phyloP scores from a whole-genome alignment of 1,140 invertebrate species.

The Meloidogyne exigua region DNA sequence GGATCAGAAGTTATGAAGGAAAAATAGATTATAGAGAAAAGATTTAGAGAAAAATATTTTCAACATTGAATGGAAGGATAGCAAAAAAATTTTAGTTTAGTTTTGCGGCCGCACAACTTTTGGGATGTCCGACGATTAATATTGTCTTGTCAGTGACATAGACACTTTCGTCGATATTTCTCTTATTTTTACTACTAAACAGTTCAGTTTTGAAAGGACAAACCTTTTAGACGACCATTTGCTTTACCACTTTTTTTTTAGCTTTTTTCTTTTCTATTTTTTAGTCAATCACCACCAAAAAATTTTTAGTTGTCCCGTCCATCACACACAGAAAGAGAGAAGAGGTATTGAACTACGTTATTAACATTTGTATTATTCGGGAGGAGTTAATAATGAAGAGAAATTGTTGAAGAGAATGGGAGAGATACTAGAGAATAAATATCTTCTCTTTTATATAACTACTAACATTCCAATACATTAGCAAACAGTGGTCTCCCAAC shows the following conservation, averaged over 20 bases:
- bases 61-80: background rate
- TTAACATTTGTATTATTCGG: background rate
- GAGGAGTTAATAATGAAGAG: background rate
- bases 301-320: background rate
- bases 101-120: background rate
- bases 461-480: background rate
- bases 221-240: background rate
- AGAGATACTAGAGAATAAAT: too few species aligned
- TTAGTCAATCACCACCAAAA: conserved; percentile 1
- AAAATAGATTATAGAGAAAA: background rate
- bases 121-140: background rate
- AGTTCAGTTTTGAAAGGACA: background rate
- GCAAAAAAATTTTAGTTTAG: background rate
- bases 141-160: background rate
- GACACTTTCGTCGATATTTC: background rate
- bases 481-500: background rate
- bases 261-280: background rate
- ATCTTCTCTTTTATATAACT: background rate
- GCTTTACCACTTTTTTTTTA: background rate
- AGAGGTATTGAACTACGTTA: background rate
- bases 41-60: background rate
- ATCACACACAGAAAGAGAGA: background rate
- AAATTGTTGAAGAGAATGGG: background rate
- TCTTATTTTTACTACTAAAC: background rate
- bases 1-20: background rate